These are phyloP conservation scores for Atlantisia rogersi DNA, from an alignment of 2,113 vertebrate genomes.

Conservation along the genomic window DNA sequence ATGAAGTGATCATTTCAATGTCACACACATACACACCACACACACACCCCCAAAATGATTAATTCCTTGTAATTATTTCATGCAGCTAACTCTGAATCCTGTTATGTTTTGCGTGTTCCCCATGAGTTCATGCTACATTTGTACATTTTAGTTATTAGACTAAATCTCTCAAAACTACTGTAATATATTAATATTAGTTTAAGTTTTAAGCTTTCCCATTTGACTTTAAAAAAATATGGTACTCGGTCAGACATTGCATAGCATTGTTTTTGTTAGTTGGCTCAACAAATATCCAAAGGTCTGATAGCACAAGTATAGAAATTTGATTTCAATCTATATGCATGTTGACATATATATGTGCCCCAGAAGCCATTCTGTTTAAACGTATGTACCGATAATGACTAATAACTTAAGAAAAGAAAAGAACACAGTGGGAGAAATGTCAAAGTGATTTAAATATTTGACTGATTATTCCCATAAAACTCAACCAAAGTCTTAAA, in stretches of 20 bases:
- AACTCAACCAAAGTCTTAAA: neutral
- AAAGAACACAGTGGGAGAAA: neutral
- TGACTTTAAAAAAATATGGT: neutral
- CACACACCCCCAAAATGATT: neutral
- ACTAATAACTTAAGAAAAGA: neutral
- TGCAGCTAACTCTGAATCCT: neutral
- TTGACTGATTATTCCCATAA: neutral
- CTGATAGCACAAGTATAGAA: neutral
- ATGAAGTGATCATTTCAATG: neutral
- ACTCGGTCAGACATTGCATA: neutral
- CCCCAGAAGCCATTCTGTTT: neutral
- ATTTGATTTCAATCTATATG: neutral
- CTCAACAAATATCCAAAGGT: neutral
- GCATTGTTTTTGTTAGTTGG: neutral
- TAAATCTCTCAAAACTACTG: neutral
- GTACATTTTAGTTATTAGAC: neutral
- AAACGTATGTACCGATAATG: neutral
- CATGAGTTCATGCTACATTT: neutral
- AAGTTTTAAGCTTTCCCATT: neutral
- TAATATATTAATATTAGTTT: neutral
- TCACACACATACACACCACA: neutral
- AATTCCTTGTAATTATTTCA: neutral
- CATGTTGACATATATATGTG: neutral
- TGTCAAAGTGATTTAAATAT: neutral
- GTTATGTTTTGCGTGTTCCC: rapidly evolving